phyloP scores from a whole-genome alignment of 1,140 invertebrate species.

The Sitophilus oryzae region DNA sequence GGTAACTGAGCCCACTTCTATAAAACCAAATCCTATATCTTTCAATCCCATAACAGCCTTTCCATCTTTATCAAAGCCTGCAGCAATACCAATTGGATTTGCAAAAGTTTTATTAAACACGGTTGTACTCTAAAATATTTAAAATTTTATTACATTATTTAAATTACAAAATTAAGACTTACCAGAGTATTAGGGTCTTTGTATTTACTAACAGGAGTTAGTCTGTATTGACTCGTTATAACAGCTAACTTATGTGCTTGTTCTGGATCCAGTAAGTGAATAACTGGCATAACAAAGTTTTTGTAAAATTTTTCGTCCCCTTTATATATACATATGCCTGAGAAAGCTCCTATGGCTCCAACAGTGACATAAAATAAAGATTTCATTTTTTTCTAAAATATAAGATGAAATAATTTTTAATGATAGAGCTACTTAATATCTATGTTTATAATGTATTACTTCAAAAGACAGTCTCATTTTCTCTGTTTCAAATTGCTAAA shows the following conservation, averaged over 20 bases:
- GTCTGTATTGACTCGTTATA: conserved; percentile 63
- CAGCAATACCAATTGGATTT: conserved; percentile 93
- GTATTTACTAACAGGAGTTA: conserved; percentile 56
- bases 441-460: neutral
- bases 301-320: conserved; percentile 75
- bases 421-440: neutral
- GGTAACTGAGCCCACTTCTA: conserved; percentile 96
- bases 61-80: conserved; percentile 97
- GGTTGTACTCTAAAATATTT: conserved; percentile 52
- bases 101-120: conserved; percentile 67
- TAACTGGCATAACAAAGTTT: conserved; percentile 62
- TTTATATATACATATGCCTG: conserved; percentile 56
- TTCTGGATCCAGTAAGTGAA: conserved; percentile 67
- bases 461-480: conserved; percentile 5
- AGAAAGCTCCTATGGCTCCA: conserved; percentile 43
- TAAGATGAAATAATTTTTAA: neutral
- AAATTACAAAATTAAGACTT: conserved; percentile 31
- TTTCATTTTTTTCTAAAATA: conserved; percentile 33
- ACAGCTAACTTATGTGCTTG: conserved; percentile 72
- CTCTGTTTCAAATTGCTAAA: no score
- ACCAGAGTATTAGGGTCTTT: conserved; percentile 59
- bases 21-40: conserved; percentile 88
- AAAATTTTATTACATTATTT: conserved; percentile 6
- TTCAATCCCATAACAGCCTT: conserved; percentile 80
- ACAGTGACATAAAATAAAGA: conserved; percentile 28